Conservation (phyloP, 2,888 invertebrate genomes). For the Amiota minor region DNA sequence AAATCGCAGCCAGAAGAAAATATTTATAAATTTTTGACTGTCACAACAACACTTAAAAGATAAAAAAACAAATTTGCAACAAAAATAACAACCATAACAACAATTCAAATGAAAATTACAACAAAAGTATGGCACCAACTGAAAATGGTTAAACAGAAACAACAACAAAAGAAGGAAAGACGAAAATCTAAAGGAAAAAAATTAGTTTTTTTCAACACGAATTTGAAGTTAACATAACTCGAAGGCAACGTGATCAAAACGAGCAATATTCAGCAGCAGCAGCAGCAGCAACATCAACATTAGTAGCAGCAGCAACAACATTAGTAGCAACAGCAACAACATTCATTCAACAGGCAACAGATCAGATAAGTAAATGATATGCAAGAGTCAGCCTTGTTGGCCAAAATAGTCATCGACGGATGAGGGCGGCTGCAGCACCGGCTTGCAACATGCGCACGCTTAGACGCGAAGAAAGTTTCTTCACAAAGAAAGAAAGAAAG, state of each 20-base stretch:
- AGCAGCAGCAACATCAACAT: neutral
- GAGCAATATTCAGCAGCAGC: constrained; percentile 14
- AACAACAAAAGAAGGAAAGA: neutral
- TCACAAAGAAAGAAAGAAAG: neutral
- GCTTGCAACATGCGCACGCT: too few relatives aligned
- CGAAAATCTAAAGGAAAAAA: neutral
- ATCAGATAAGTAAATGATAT: neutral
- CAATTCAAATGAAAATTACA: too few relatives aligned
- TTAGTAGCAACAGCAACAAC: neutral
- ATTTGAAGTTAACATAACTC: constrained; percentile 22
- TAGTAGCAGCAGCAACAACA: constrained; percentile 1
- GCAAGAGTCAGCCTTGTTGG: too few relatives aligned
- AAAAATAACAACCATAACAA: too few relatives aligned
- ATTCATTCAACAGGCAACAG: constrained; percentile 9
- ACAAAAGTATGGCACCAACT: too few relatives aligned
- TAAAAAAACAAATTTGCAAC: too few relatives aligned
- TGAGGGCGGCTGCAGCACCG: too few relatives aligned
- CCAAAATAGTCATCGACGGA: too few relatives aligned
- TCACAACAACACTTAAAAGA: too few relatives aligned
- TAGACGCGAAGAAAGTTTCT: constrained; percentile 9
- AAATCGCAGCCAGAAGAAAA: too few relatives aligned
- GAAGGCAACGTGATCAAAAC: constrained; percentile 16
- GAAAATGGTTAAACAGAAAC: neutral
- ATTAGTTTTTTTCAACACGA: constrained; percentile 23
- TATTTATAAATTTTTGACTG: too few relatives aligned